A percentile compares a stretch with the other conserved stretches of the same genome.
phyloP scores from a whole-genome alignment of 2,797 vertebrate genomes.

The Chelon auratus region DNA sequence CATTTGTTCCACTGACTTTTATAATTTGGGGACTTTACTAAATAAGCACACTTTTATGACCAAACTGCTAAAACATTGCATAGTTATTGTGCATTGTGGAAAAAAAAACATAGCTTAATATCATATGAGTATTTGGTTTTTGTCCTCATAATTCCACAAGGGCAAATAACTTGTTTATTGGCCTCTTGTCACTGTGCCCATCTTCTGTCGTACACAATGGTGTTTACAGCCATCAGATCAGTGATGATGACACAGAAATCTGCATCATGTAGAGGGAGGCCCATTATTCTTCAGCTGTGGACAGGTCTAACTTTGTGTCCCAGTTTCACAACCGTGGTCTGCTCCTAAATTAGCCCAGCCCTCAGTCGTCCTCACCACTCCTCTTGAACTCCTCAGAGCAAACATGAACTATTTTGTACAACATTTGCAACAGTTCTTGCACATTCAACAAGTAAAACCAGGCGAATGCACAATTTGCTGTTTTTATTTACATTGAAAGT shows the following conservation, averaged over 20 bases:
- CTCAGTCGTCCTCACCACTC: slow-evolving; percentile 22
- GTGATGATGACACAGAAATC: neutral
- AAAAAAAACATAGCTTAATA: no score
- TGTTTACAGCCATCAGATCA: neutral
- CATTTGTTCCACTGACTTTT: neutral
- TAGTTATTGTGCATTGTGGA: no score
- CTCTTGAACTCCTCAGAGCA: slow-evolving; percentile 22
- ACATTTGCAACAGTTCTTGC: neutral
- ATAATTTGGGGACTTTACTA: neutral
- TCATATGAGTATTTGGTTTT: neutral
- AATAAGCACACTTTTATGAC: neutral
- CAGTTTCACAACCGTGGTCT: slow-evolving; percentile 40
- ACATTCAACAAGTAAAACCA: neutral
- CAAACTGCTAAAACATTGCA: no score
- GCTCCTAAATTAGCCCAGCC: slow-evolving; percentile 55
- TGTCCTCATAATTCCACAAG: neutral
- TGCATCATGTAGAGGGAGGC: neutral
- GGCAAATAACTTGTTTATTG: no score
- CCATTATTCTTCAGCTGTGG: slow-evolving; percentile 16
- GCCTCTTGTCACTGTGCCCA: no score
- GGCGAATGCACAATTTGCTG: neutral
- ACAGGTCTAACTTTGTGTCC: slow-evolving; percentile 32
- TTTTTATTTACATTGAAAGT: no score
- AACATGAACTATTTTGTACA: neutral
- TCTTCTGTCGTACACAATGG: no score